These are phyloP conservation scores for Teleiodes luculella DNA, from an alignment of 2,888 invertebrate species.

Conservation along the genomic window DNA sequence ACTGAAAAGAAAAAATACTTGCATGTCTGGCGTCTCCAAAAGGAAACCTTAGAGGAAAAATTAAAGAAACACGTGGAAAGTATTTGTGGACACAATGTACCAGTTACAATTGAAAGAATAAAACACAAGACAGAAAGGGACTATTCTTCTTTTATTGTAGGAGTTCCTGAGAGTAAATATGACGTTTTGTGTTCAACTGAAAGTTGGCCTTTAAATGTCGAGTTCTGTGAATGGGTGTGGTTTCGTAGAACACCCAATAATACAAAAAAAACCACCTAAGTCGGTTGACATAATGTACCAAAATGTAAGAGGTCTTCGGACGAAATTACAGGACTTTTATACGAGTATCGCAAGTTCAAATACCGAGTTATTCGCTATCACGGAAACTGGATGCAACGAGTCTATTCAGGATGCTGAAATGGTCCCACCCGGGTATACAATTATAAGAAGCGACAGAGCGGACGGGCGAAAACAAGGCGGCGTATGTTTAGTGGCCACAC, in stretches of 20 bases:
- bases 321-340: background rate
- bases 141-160: constrained; percentile 29
- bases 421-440: constrained; percentile 1
- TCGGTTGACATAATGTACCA: background rate
- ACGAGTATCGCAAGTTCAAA: background rate
- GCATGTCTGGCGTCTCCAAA: background rate
- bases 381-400: background rate
- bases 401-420: constrained; percentile 1
- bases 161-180: constrained; percentile 24
- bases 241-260: constrained; percentile 22
- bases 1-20: background rate
- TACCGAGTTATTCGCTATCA: background rate
- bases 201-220: constrained; percentile 15
- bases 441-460: constrained; percentile 17
- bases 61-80: background rate
- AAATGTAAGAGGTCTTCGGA: background rate
- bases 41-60: background rate
- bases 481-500: constrained; percentile 18
- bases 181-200: constrained; percentile 19
- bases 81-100: background rate
- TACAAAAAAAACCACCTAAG: background rate
- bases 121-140: constrained; percentile 28
- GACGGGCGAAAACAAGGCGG: constrained; percentile 8
- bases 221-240: constrained; percentile 29
- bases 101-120: constrained; percentile 24